These are phyloP conservation scores for Bathybates hornii DNA, from an alignment of 2,113 vertebrate species.

Conservation along the genomic window DNA sequence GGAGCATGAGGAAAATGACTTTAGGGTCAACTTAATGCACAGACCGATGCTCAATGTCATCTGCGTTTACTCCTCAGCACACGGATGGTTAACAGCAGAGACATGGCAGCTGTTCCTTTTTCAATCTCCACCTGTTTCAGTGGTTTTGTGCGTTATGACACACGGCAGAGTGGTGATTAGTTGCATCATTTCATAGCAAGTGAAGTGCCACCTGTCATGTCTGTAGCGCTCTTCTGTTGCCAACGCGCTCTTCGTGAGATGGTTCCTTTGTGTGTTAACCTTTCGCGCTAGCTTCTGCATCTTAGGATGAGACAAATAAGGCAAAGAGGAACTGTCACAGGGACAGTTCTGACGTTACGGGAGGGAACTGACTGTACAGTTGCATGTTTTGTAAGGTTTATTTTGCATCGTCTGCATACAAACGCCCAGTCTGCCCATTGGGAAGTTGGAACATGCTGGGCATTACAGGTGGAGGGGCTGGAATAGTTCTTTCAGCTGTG, in stretches of 20 bases:
- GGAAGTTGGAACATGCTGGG: background rate
- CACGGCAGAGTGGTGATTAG: constrained; percentile 48
- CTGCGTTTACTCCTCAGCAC: constrained; percentile 18
- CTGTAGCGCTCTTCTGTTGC: background rate
- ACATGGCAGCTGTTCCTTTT: constrained; percentile 42
- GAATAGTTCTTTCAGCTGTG: background rate
- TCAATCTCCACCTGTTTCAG: constrained; percentile 35
- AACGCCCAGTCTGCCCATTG: constrained; percentile 23
- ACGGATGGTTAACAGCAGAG: constrained; percentile 8
- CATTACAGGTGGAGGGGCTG: background rate
- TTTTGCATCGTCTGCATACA: constrained; percentile 30
- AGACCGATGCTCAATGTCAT: background rate
- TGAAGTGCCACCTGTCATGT: constrained; percentile 46
- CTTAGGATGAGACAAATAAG: constrained; percentile 55
- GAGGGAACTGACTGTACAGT: constrained; percentile 9
- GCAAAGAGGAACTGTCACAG: constrained; percentile 51
- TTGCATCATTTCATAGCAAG: constrained; percentile 54
- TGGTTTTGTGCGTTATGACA: constrained; percentile 42
- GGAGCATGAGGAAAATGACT: constrained; percentile 4
- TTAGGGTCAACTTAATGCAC: background rate
- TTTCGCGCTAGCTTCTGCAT: constrained; percentile 8
- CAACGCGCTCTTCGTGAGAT: background rate
- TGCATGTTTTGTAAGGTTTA: constrained; percentile 20
- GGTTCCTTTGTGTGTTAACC: background rate
- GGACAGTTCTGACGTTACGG: constrained; percentile 35